Base-by-base conservation (phyloP, 1,140 invertebrate genomes). In the Camponotus floridanus region DNA sequence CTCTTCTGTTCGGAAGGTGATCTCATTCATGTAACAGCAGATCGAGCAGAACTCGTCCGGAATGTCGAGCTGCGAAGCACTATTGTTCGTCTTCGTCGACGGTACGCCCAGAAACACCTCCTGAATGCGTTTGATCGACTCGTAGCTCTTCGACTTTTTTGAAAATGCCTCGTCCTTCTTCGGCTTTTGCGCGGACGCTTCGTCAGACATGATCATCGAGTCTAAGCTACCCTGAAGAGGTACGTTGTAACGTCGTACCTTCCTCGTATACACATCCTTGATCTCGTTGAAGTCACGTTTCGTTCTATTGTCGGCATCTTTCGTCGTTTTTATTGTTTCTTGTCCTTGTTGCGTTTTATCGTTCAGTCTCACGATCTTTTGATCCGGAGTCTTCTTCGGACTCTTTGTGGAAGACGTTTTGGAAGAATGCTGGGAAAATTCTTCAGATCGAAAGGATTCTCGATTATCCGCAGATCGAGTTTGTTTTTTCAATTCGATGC, bases 141-240 rank as follows among this genome's bases (percentile, higher is more conserved):
- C 95, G 71, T 92, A 95, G 57, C 95, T 95, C 78, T 95, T 95
- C 0, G 94, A 95, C 45, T 95, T 95, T 51, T 95, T 94, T 1
- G 93, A 92, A 42, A 90, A 92, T 3, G 70, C 42, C 31, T 74
- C 81, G 0, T 68, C 80, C 1, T 59, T 85, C 39, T 90, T 85
- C 21, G 78, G 86, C 0, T 85, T 74, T 4, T 57, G 18, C 8
- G 88, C 62, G 2, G 21, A 81, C 0, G 85, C 55, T 13, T 92
- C 88, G 8, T 87, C 90, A 2, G 91, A 81, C 36, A 92, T 92
- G 4, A 95, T 94, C 6, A 91, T 76, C 0, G 94, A 95, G 55
- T 95, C 95, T 0, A 95, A 71, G 45, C 94, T 95, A 0, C 94
- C 94, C 59, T 95, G 93, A 3, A 94, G 76, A 9, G 91, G 76